Evolutionary conservation across 1,140 invertebrate species (phyloP), one percentile per base, ranked within the genome.

Genomic region (Drosophila miranda): DNA sequence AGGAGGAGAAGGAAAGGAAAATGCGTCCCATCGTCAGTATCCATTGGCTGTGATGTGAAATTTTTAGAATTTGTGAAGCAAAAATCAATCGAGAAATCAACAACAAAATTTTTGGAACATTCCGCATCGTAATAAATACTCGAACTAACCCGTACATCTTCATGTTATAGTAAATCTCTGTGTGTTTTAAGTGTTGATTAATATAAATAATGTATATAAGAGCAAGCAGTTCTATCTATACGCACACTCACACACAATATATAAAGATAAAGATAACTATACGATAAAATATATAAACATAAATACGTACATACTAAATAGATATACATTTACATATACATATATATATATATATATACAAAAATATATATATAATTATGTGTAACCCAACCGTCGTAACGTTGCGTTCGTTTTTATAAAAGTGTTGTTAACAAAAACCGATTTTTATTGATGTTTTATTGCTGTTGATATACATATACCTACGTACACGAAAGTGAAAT

Each of bases 31-130:
- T 82, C 81, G 86, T 89, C 86, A 82, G 78, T 82, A 89, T 77
- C 82, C 80, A 90, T 90, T 90, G 89, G 89, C 89, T 90, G 89
- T 90, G 89, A 90, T 87, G 89, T 89, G 84, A 87, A 90, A 83
- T 74, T 79, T 72, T 82, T 87, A 75, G 71, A 51, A 79, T 72
- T 69, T 63, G 45, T 59, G 48, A 81, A 88, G 73, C 46, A 68
- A 71, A 73, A 64, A 38, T 62, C 52, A 73, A 73, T 38, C 59
- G 50, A 50, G 56, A 49, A 62, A 64, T 28, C 59, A 57, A 56
- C 50, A 30, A 60, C 6, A 42, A 43, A 48, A 68, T 52, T 62
- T 66, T 67, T 51, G 49, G 59, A 52, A 67, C 70, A 74, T 74
- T 43, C 23, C 67, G 42, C 67, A 53, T 53, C 53, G 52, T 44